Evolutionary conservation across 2,888 invertebrate genomes (phyloP).

Genomic region (Smittia sp.): DNA sequence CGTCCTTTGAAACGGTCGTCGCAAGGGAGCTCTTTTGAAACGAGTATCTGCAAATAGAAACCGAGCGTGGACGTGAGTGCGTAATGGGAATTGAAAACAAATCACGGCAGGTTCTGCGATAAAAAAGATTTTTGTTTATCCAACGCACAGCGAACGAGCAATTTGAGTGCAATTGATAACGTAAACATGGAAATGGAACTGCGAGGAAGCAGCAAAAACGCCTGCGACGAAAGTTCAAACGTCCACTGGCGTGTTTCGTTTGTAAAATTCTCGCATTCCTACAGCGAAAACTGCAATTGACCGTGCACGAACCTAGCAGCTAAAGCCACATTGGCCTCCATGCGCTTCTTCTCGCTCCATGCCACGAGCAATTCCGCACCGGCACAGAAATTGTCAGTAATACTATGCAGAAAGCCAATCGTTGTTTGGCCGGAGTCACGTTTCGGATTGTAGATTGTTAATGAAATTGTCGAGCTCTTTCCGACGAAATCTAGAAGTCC

Average conservation of each 20-base stretch:
- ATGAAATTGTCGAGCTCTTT: slow-evolving; percentile 48
- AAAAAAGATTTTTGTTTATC: slow-evolving; percentile 5
- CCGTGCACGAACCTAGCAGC: slow-evolving; percentile 45
- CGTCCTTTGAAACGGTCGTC: slow-evolving; percentile 49
- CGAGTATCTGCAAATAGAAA: slow-evolving; percentile 46
- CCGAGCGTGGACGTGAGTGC: background rate
- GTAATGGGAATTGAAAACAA: slow-evolving; percentile 5
- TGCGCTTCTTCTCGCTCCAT: slow-evolving; percentile 45
- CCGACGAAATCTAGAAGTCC: slow-evolving; percentile 48
- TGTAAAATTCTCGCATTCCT: no score
- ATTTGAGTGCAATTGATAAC: slow-evolving; percentile 13
- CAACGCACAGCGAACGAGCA: background rate
- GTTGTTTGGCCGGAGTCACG: slow-evolving; percentile 49
- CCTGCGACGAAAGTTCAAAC: background rate
- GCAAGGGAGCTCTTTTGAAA: slow-evolving; percentile 48
- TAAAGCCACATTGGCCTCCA: slow-evolving; percentile 47
- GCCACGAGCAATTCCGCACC: slow-evolving; percentile 50
- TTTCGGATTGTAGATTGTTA: slow-evolving; percentile 49
- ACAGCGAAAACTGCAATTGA: no score
- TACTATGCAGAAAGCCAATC: slow-evolving; percentile 49
- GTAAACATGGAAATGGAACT: background rate
- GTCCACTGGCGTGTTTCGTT: background rate
- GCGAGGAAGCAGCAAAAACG: background rate
- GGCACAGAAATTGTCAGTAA: slow-evolving; percentile 48
- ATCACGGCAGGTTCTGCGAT: background rate